These are phyloP conservation scores for Sebastes schlegelii DNA, from an alignment of 2,113 vertebrate genomes.

Conservation along the genomic window DNA sequence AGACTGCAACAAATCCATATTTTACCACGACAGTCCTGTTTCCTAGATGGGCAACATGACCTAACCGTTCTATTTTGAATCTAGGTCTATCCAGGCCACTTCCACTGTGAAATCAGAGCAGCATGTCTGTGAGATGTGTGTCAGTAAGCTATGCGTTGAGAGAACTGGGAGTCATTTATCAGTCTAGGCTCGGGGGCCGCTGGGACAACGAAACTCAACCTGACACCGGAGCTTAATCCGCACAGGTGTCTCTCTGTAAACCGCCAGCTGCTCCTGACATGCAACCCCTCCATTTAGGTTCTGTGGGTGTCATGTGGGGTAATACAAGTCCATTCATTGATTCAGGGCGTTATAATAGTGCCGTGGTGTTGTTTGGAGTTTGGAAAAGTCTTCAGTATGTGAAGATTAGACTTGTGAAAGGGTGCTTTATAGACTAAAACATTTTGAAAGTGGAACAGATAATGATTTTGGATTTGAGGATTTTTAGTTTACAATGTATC, in stretches of 20 bases:
- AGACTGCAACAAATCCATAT: conserved; percentile 12
- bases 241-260: conserved; percentile 72
- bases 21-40: conserved; percentile 21
- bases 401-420: conserved; percentile 11
- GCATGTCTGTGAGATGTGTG: conserved; percentile 67
- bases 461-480: no score
- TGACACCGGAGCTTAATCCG: conserved; percentile 64
- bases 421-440: not conserved
- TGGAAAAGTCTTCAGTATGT: conserved; percentile 21
- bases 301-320: conserved; percentile 39
- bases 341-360: conserved; percentile 2
- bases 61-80: conserved; percentile 51
- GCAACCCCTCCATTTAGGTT: conserved; percentile 40
- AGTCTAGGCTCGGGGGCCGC: conserved; percentile 66
- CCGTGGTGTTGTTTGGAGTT: not conserved
- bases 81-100: conserved; percentile 40
- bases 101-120: conserved; percentile 74
- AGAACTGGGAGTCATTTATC: conserved; percentile 74
- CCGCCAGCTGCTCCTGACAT: conserved; percentile 73
- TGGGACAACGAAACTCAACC: conserved; percentile 49
- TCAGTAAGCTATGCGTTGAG: conserved; percentile 64
- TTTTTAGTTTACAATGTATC: no score
- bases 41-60: conserved; percentile 39
- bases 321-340: conserved; percentile 51
- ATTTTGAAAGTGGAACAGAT: not conserved